Conservation (phyloP, 2,888 invertebrate species). For the Mayetiola destructor region DNA sequence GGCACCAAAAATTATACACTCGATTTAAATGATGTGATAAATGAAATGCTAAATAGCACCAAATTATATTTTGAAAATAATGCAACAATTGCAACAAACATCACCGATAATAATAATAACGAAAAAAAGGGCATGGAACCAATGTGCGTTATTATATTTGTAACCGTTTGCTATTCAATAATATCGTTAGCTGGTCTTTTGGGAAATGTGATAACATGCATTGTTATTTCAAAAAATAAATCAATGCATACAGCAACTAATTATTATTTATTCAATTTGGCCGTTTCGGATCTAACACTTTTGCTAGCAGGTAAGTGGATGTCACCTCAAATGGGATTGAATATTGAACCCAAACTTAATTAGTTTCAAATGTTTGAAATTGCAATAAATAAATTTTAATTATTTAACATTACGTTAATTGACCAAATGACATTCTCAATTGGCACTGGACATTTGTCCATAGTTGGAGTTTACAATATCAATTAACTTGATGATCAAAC, state of each 20-base stretch:
- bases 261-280: constrained; percentile 72
- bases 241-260: constrained; percentile 73
- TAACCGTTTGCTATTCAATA: constrained; percentile 53
- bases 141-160: constrained; percentile 45
- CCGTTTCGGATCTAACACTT: constrained; percentile 67
- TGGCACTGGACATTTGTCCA: too few species aligned
- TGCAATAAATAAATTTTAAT: too few species aligned
- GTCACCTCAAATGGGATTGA: too few species aligned
- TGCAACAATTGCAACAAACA: background rate
- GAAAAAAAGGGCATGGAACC: constrained; percentile 33
- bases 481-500: too few species aligned
- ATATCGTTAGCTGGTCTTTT: constrained; percentile 53
- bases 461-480: too few species aligned
- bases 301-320: constrained; percentile 52
- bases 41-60: too few species aligned
- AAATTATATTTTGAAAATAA: background rate
- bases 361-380: too few species aligned
- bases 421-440: too few species aligned
- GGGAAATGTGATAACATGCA: constrained; percentile 72
- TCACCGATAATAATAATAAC: background rate
- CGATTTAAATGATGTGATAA: too few species aligned
- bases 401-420: too few species aligned
- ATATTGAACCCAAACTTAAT: too few species aligned
- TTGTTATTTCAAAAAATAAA: constrained; percentile 67
- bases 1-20: too few species aligned